phyloP scores from a whole-genome alignment of 1,140 invertebrate species.

The Drosophila fuyamai region DNA sequence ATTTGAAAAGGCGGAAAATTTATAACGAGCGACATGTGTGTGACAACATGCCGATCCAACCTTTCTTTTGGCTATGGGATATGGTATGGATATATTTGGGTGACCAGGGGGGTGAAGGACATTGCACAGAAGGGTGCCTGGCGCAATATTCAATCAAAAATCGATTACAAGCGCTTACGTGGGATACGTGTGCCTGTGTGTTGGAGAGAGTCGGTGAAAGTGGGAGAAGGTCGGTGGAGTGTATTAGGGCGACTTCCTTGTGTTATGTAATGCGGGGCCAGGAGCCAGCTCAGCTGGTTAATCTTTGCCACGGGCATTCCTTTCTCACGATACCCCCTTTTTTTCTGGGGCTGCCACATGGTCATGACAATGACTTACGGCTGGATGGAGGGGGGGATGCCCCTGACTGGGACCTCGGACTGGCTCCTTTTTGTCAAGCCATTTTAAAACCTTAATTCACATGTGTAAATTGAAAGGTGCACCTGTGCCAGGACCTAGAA shows the following conservation, averaged over 20 bases:
- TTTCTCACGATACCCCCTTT: background rate
- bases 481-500: conserved; percentile 56
- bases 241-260: conserved; percentile 35
- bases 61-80: background rate
- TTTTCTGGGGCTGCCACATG: conserved; percentile 49
- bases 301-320: conserved; percentile 63
- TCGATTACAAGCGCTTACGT: conserved; percentile 77
- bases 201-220: background rate
- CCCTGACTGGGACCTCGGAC: conserved; percentile 5
- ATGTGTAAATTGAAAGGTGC: conserved; percentile 81
- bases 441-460: conserved; percentile 83
- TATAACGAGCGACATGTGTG: conserved; percentile 84
- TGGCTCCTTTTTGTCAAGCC: conserved; percentile 59
- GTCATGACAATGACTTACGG: conserved; percentile 76
- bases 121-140: conserved; percentile 25
- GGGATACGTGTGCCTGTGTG: conserved; percentile 7
- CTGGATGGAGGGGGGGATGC: conserved; percentile 8
- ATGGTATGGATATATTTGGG: background rate
- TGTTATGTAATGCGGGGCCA: conserved; percentile 24
- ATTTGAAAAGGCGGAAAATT: conserved; percentile 85
- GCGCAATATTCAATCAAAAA: conserved; percentile 84
- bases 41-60: conserved; percentile 66
- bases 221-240: conserved; percentile 7
- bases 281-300: conserved; percentile 63
- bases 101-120: background rate